Conservation (phyloP, 2,113 vertebrate genomes). For the Papio anubis region DNA sequence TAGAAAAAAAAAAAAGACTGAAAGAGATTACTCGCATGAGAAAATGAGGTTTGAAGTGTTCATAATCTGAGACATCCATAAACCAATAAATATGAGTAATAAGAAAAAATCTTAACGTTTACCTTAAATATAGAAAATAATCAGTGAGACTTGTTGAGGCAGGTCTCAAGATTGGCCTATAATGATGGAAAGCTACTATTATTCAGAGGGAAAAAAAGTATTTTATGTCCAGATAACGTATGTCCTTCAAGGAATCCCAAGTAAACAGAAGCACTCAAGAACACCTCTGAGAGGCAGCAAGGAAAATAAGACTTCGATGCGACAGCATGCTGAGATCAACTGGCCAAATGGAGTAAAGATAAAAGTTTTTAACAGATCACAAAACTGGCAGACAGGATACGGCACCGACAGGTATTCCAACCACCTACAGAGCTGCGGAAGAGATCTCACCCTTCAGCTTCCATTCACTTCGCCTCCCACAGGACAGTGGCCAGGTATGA, state of each 20-base stretch:
- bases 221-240: neutral
- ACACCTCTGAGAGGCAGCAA: neutral
- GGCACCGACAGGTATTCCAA: neutral
- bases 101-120: constrained; percentile 13
- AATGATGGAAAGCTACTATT: neutral
- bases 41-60: neutral
- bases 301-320: neutral
- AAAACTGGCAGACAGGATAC: neutral
- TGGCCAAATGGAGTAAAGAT: neutral
- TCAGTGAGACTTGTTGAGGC: neutral
- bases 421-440: neutral
- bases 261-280: neutral
- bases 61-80: neutral
- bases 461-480: neutral
- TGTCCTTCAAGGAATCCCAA: neutral
- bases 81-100: neutral
- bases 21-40: neutral
- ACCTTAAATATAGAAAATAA: constrained; percentile 14
- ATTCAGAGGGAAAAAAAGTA: neutral
- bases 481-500: neutral
- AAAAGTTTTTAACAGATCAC: neutral
- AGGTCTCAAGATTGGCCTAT: neutral
- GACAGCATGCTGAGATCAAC: neutral
- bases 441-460: neutral
- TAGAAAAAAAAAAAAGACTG: neutral